Percentiles rank a stretch among this genome's conserved stretches.
Conservation (phyloP, 2,888 invertebrate species). For the Callimorpha dominula region DNA sequence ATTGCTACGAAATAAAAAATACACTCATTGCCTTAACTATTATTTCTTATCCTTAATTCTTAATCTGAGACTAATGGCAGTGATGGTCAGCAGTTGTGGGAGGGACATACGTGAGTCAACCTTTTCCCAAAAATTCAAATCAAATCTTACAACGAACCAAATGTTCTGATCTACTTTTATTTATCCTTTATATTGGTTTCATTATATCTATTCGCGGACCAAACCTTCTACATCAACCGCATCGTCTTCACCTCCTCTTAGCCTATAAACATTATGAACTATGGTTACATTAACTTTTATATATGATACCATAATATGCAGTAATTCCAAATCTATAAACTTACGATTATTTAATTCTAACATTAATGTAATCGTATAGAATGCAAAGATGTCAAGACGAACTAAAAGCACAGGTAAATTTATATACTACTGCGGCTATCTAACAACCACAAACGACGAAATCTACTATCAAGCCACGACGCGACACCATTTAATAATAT, state of each 20-base stretch:
- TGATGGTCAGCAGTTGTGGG: constrained; percentile 79
- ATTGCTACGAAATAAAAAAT: constrained; percentile 37
- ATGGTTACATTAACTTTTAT: constrained; percentile 40
- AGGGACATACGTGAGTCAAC: constrained; percentile 69
- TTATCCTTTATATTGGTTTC: constrained; percentile 47
- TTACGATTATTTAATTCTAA: constrained; percentile 50
- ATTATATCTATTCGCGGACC: constrained; percentile 53
- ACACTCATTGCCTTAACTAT: constrained; percentile 62
- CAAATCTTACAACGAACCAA: constrained; percentile 64
- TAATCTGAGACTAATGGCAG: constrained; percentile 80
- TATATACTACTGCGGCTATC: constrained; percentile 26
- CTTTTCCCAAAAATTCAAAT: constrained; percentile 68
- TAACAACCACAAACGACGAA: constrained; percentile 39
- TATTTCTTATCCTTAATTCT: constrained; percentile 62
- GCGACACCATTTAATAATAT: constrained; percentile 45
- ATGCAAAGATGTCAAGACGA: constrained; percentile 41
- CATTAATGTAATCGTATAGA: constrained; percentile 44
- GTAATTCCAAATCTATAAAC: constrained; percentile 49
- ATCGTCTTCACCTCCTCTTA: constrained; percentile 51
- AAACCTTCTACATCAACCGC: constrained; percentile 37
- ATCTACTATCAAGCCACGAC: constrained; percentile 50
- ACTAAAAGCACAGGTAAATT: constrained; percentile 34
- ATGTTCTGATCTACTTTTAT: constrained; percentile 59
- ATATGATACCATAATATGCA: constrained; percentile 41
- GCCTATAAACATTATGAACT: constrained; percentile 48